These are phyloP conservation scores for Nebria brevicollis DNA, from an alignment of 2,888 invertebrate genomes.

Conservation along the genomic window DNA sequence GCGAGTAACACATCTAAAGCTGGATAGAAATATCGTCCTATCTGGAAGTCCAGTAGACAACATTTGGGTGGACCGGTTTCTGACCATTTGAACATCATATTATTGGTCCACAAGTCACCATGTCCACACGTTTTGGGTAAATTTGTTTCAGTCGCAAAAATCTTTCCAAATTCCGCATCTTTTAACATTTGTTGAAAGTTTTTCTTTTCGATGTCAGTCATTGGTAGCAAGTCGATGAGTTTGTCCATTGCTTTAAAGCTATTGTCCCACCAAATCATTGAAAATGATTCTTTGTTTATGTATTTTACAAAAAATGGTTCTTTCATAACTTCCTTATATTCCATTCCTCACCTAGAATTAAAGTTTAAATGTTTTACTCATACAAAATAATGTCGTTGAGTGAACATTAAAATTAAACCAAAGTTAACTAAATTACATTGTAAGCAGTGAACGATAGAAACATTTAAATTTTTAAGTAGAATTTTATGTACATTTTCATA, in stretches of 20 bases:
- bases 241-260: neutral
- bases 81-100: constrained; percentile 13
- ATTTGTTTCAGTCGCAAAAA: neutral
- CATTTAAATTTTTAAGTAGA: too few relatives aligned
- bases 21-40: constrained; percentile 53
- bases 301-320: constrained; percentile 19
- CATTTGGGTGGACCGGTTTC: constrained; percentile 48
- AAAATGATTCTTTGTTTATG: neutral
- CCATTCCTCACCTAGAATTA: constrained; percentile 15
- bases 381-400: too few relatives aligned
- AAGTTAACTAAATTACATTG: too few relatives aligned
- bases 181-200: neutral
- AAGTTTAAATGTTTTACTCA: too few relatives aligned
- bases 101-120: neutral
- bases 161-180: neutral
- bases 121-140: neutral
- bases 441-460: too few relatives aligned
- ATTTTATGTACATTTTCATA: too few relatives aligned
- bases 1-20: constrained; percentile 55
- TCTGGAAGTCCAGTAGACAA: constrained; percentile 50
- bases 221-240: neutral
- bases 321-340: neutral
- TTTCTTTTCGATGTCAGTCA: neutral
- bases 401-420: too few relatives aligned
- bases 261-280: constrained; percentile 24